A percentile compares a stretch with the other conserved stretches of the same genome.
These are phyloP conservation scores for Dipodomys merriami DNA, from an alignment of 2,113 vertebrate species.

Conservation along the genomic window DNA sequence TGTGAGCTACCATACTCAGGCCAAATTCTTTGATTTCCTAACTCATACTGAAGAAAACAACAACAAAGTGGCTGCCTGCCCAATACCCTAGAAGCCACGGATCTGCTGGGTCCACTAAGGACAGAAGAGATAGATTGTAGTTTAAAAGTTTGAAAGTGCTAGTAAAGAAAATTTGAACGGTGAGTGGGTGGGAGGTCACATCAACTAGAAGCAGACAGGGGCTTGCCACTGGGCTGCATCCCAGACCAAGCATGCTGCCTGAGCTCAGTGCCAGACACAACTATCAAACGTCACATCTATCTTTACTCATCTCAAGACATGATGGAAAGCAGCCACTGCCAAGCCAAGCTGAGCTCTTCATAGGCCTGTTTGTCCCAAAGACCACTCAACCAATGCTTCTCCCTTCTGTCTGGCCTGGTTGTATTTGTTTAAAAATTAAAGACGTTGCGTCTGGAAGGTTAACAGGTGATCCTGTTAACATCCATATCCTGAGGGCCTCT, in stretches of 20 bases:
- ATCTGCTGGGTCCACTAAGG: not conserved
- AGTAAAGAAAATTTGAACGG: not conserved
- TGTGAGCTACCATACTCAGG: too few species aligned
- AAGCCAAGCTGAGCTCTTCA: not conserved
- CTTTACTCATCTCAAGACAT: not conserved
- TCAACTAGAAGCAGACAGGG: not conserved
- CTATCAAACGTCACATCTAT: not conserved
- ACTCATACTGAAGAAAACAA: not conserved
- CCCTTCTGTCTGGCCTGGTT: not conserved
- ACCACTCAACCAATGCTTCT: not conserved
- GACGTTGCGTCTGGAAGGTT: not conserved
- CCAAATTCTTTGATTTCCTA: not conserved
- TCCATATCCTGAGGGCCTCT: not conserved
- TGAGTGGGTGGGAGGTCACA: too few species aligned
- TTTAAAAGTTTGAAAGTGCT: not conserved
- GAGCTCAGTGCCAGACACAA: not conserved
- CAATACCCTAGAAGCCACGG: not conserved
- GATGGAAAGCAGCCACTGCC: not conserved
- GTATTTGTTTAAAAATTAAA: conserved; percentile 1
- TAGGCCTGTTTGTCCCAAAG: not conserved
- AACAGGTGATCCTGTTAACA: too few species aligned
- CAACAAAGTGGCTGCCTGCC: not conserved
- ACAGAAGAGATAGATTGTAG: not conserved
- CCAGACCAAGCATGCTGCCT: not conserved
- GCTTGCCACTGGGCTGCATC: not conserved